A percentile compares a stretch with the other conserved stretches of the same genome.
Conservation (phyloP, 2,113 vertebrate genomes). For the Vombatus ursinus region DNA sequence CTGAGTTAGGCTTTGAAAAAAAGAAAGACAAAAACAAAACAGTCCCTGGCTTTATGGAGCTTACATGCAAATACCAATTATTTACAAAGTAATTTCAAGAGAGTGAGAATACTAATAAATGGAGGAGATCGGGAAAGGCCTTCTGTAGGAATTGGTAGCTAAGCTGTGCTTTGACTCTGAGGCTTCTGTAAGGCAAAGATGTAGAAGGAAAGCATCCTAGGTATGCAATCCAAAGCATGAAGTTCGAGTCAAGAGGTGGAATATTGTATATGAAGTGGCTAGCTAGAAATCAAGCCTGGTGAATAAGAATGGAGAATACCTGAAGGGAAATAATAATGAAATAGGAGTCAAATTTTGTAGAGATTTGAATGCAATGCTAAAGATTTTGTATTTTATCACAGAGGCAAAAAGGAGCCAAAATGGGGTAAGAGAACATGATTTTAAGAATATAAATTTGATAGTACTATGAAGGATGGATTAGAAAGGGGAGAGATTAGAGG, state of each 20-base stretch:
- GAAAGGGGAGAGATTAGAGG: background rate
- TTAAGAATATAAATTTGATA: background rate
- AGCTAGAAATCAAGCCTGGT: background rate
- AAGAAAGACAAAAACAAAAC: background rate
- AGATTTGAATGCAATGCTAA: slow-evolving; percentile 9
- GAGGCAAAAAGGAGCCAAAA: background rate
- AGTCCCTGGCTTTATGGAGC: background rate
- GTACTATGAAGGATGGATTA: background rate
- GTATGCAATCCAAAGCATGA: background rate
- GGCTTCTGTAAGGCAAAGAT: background rate
- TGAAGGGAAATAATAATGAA: background rate
- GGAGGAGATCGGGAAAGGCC: background rate
- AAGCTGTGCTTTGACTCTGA: background rate
- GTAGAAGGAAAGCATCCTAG: background rate
- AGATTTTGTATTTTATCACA: background rate
- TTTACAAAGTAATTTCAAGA: background rate
- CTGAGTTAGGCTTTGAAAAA: background rate
- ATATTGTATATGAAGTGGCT: background rate
- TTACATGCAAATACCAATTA: background rate
- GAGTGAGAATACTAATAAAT: background rate
- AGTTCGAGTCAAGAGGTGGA: background rate
- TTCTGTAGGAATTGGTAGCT: background rate
- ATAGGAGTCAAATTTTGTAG: background rate
- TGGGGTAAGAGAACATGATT: background rate
- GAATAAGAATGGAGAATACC: background rate